These are phyloP conservation scores for Notodonta ziczac DNA, from an alignment of 2,888 invertebrate genomes.

Conservation along the genomic window DNA sequence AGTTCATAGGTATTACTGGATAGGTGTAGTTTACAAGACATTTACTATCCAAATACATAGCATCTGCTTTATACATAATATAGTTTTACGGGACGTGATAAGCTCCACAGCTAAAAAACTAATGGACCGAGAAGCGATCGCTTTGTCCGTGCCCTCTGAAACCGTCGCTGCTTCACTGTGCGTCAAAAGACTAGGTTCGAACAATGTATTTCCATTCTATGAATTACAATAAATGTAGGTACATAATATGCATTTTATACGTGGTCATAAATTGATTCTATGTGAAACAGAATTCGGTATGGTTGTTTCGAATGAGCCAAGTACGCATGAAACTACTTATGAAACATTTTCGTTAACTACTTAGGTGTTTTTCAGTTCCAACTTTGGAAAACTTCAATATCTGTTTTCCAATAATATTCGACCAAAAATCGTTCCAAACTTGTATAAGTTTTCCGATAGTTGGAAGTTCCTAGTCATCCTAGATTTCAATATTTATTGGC, in stretches of 20 bases:
- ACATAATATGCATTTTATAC: conserved; percentile 13
- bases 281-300: background rate
- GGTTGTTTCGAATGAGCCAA: background rate
- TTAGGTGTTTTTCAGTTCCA: background rate
- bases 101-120: conserved; percentile 56
- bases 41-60: conserved; percentile 10
- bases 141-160: conserved; percentile 54
- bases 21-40: background rate
- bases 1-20: background rate
- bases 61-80: conserved; percentile 31
- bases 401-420: background rate
- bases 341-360: background rate
- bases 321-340: background rate
- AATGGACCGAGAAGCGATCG: conserved; percentile 65
- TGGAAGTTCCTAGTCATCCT: background rate
- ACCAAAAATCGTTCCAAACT: background rate
- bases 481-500: background rate
- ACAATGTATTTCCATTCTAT: conserved; percentile 31
- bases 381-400: too few relatives aligned
- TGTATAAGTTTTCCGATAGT: background rate
- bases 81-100: conserved; percentile 60
- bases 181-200: conserved; percentile 47
- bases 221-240: conserved; percentile 24
- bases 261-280: background rate
- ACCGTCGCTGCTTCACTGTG: conserved; percentile 51